Percentiles rank a stretch among this genome's conserved stretches.
Evolutionary conservation across 2,113 vertebrate genomes (phyloP).

Genomic region (Calcarius ornatus): DNA sequence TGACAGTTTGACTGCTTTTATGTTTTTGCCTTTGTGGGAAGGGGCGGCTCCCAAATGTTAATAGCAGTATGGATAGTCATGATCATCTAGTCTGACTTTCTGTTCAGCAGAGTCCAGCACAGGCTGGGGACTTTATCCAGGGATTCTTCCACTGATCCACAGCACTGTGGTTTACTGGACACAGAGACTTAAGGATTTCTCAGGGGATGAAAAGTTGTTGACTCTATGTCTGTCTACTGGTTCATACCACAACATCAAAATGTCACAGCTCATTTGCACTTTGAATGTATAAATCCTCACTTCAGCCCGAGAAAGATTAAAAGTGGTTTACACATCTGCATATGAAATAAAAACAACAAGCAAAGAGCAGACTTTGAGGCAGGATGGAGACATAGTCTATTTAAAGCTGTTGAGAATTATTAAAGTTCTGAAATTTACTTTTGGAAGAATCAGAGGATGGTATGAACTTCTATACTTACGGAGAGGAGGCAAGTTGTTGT

Average conservation of each 20-base stretch:
- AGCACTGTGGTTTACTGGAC: not conserved
- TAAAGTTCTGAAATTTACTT: not conserved
- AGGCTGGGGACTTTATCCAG: not conserved
- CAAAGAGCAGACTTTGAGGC: not conserved
- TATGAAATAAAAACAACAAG: not conserved
- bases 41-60: not conserved
- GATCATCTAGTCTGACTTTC: not conserved
- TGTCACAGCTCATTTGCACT: not conserved
- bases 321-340: not conserved
- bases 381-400: not conserved
- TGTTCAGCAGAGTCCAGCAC: not conserved
- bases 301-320: not conserved
- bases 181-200: not conserved
- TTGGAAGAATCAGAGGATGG: not conserved
- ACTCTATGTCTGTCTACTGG: not conserved
- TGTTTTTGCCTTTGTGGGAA: not conserved
- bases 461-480: accelerated
- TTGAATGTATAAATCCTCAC: not conserved
- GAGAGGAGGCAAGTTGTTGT: not conserved
- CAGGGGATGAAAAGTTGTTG: not conserved
- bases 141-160: not conserved
- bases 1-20: not conserved
- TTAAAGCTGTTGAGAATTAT: not conserved
- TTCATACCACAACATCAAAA: not conserved
- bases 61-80: not conserved